These are phyloP conservation scores for Oreochromis aureus DNA, from an alignment of 2,113 vertebrate genomes.

Conservation along the genomic window DNA sequence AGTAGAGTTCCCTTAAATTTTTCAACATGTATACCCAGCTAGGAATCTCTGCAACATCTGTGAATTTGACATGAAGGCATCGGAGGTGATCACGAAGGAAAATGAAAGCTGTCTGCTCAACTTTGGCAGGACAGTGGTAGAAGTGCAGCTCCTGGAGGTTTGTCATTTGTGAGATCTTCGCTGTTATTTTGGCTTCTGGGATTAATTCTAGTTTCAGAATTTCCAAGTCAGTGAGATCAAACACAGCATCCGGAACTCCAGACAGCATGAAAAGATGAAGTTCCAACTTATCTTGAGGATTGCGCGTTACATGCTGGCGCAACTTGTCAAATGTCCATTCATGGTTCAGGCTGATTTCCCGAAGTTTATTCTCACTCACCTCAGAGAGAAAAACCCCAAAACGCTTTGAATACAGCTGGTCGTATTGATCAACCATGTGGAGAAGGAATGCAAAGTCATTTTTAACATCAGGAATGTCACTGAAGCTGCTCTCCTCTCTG, in stretches of 20 bases:
- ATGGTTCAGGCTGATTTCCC: conserved; percentile 93
- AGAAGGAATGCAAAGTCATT: conserved; percentile 98
- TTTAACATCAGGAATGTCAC: conserved; percentile 97
- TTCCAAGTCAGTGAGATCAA: conserved; percentile 92
- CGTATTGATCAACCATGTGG: conserved; percentile 98
- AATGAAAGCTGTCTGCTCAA: conserved; percentile 95
- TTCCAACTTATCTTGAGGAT: conserved; percentile 89
- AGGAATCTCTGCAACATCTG: conserved; percentile 95
- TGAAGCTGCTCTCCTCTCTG: conserved; percentile 96
- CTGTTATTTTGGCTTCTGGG: conserved; percentile 92
- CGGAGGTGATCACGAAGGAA: conserved; percentile 95
- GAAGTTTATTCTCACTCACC: conserved; percentile 95
- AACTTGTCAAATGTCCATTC: conserved; percentile 98
- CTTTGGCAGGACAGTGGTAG: conserved; percentile 95
- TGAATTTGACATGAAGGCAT: conserved; percentile 98
- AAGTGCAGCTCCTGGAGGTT: conserved; percentile 95
- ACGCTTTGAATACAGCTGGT: conserved; percentile 94
- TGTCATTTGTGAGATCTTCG: conserved; percentile 96
- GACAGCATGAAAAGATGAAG: conserved; percentile 95
- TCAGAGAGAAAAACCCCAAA: conserved; percentile 96
- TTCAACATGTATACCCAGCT: conserved; percentile 95
- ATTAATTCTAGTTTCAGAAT: conserved; percentile 94
- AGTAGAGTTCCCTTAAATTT: conserved; percentile 88
- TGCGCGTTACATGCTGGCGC: conserved; percentile 89
- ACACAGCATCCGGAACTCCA: conserved; percentile 90